Percentiles rank a stretch among this genome's conserved stretches.
These are phyloP conservation scores for Fragum fragum DNA, from an alignment of 2,888 invertebrate genomes.

Conservation along the genomic window DNA sequence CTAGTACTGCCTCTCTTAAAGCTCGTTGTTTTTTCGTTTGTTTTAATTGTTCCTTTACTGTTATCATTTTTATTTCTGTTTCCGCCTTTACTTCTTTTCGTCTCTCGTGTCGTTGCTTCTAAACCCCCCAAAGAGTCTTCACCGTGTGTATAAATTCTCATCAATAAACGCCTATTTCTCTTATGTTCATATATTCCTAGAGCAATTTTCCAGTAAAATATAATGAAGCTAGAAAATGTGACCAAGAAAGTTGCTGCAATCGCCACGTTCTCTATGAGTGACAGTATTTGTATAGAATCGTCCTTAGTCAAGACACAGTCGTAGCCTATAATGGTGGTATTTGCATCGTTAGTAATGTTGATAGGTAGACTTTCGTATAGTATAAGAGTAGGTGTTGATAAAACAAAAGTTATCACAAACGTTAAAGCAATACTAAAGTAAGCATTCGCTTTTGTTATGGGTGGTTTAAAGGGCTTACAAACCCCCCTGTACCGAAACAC, in stretches of 20 bases:
- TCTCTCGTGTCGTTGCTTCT: not conserved
- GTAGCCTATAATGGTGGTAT: not conserved
- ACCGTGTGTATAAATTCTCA: not conserved
- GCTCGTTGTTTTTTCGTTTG: no score
- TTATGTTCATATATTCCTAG: not conserved
- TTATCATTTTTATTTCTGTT: no score
- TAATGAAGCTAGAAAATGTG: not conserved
- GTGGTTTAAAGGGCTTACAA: conserved; percentile 9
- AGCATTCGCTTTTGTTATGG: not conserved
- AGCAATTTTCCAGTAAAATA: conserved; percentile 13
- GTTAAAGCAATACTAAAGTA: not conserved
- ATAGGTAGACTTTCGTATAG: conserved; percentile 5
- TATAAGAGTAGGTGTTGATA: conserved; percentile 7
- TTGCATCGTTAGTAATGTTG: not conserved
- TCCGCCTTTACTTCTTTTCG: no score
- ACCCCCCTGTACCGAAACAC: conserved; percentile 16
- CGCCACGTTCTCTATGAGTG: not conserved
- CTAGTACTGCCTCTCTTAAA: not conserved
- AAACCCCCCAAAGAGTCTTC: not conserved
- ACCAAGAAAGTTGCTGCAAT: not conserved
- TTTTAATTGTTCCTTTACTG: no score
- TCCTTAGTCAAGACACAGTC: not conserved
- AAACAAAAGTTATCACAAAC: not conserved
- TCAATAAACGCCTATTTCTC: not conserved
- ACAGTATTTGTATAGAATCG: not conserved